phyloP scores from a whole-genome alignment of 2,888 invertebrate species.

The Thysanoteuthis rhombus region DNA sequence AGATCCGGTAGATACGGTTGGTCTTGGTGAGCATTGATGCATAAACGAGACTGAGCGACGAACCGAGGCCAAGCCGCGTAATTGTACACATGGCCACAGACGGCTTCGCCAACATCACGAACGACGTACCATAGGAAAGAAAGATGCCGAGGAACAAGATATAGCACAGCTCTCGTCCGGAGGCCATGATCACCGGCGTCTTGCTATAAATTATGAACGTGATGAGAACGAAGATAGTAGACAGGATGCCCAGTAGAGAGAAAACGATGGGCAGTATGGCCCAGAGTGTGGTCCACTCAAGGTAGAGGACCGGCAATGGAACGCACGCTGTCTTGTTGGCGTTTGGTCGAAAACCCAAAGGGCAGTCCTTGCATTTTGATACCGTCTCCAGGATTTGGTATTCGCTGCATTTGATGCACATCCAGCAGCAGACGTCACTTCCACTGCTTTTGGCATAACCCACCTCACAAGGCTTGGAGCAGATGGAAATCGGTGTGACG shows the following conservation, averaged over 20 bases:
- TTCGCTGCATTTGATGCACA: constrained; percentile 76
- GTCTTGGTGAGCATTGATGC: constrained; percentile 81
- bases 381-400: constrained; percentile 69
- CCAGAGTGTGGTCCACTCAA: constrained; percentile 77
- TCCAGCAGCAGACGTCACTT: constrained; percentile 76
- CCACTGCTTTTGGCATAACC: constrained; percentile 71
- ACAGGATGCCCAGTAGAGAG: constrained; percentile 74
- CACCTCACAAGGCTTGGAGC: constrained; percentile 74
- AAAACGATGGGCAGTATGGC: constrained; percentile 76
- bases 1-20: constrained; percentile 79
- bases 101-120: constrained; percentile 77
- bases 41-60: constrained; percentile 80
- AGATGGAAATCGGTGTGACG: constrained; percentile 73
- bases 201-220: constrained; percentile 75
- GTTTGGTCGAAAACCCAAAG: constrained; percentile 74
- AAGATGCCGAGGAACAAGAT: constrained; percentile 78
- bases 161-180: constrained; percentile 81
- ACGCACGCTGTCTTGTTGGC: constrained; percentile 71
- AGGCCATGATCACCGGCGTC: constrained; percentile 82
- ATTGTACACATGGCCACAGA: constrained; percentile 76
- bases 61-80: constrained; percentile 76
- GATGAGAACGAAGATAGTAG: constrained; percentile 74
- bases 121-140: constrained; percentile 78
- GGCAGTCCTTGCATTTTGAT: constrained; percentile 73
- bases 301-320: constrained; percentile 73